A percentile compares a stretch with the other conserved stretches of the same genome.
phyloP scores from a whole-genome alignment of 2,113 vertebrate species.

The Pristiophorus japonicus region DNA sequence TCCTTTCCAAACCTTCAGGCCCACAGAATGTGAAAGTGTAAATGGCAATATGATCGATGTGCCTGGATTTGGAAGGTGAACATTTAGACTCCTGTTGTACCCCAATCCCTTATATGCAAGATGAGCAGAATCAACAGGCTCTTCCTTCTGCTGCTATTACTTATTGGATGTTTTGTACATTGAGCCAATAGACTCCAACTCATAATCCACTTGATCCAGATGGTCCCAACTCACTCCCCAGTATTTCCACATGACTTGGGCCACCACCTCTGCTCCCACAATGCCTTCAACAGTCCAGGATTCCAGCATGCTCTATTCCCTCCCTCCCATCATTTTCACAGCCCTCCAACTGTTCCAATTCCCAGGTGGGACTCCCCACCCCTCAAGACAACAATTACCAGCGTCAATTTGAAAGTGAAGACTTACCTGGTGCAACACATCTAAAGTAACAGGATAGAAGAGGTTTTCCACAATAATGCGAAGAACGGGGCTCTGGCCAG shows the following conservation, averaged over 20 bases:
- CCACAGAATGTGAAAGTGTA: too few species aligned
- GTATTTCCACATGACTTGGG: neutral
- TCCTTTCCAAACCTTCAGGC: neutral
- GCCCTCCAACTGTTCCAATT: neutral
- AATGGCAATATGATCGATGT: too few species aligned
- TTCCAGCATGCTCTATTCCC: too few species aligned
- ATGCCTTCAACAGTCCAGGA: too few species aligned
- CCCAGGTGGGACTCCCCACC: neutral
- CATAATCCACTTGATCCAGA: neutral
- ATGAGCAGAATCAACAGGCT: neutral
- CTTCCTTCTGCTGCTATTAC: too few species aligned
- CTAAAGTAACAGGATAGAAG: conserved; percentile 85
- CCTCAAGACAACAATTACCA: neutral
- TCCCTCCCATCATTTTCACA: too few species aligned
- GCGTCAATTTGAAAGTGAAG: neutral
- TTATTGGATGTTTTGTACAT: neutral
- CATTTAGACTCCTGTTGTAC: neutral
- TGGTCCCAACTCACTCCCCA: neutral
- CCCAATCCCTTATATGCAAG: neutral
- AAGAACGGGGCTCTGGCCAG: conserved; percentile 78
- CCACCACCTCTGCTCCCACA: neutral
- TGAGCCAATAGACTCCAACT: neutral
- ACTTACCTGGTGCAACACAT: conserved; percentile 86
- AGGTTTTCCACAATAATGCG: conserved; percentile 93
- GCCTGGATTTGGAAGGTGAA: neutral